Conservation (phyloP, 2,113 vertebrate species). For the Cyanoderma ruficeps region DNA sequence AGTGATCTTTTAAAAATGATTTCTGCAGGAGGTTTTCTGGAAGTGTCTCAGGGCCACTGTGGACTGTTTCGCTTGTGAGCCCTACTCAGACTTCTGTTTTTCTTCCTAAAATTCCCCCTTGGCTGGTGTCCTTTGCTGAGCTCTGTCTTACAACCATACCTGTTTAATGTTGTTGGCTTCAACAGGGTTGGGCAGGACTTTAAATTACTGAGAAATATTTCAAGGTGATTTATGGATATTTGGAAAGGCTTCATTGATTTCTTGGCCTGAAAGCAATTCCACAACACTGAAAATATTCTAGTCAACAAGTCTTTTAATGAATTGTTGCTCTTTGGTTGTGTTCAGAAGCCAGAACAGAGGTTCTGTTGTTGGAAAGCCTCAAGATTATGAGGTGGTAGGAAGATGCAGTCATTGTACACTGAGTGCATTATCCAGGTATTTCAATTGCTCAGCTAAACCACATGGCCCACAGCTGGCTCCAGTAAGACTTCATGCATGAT, state of each 20-base stretch:
- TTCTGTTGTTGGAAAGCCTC: slow-evolving; percentile 21
- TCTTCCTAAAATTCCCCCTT: not conserved
- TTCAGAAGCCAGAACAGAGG: slow-evolving; percentile 10
- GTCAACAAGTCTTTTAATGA: slow-evolving; percentile 6
- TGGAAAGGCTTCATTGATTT: slow-evolving; percentile 21
- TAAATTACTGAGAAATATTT: slow-evolving; percentile 14
- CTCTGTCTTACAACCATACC: not conserved
- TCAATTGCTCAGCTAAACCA: not conserved
- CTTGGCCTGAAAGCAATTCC: not conserved
- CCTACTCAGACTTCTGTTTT: not conserved
- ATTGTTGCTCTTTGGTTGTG: not conserved
- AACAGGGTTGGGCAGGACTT: not conserved
- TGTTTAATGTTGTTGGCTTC: not conserved
- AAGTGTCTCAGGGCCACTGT: not conserved
- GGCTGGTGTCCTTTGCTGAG: not conserved
- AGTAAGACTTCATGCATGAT: not conserved
- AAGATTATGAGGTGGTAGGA: not conserved
- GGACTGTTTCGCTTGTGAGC: not conserved
- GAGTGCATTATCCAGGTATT: not conserved
- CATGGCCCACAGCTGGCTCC: not conserved
- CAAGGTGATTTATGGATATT: not conserved
- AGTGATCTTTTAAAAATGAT: not conserved
- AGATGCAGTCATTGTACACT: not conserved
- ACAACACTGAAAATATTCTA: not conserved
- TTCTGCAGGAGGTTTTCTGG: not conserved